Percentiles rank a stretch among this genome's conserved stretches.
Conservation (phyloP, 2,888 invertebrate species). For the Tachystola acroxantha region DNA sequence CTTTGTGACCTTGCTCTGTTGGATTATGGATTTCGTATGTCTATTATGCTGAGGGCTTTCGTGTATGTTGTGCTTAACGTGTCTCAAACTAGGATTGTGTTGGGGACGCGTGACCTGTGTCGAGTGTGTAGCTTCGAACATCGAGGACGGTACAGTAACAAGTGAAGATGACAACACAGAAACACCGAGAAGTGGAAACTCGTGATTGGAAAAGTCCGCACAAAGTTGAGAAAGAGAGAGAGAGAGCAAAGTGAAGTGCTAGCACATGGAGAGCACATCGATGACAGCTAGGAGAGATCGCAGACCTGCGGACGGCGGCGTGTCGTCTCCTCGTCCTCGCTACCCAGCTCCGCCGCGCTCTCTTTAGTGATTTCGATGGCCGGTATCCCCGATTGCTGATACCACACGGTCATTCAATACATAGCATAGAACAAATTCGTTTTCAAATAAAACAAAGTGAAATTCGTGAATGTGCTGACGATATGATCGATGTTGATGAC, state of each 20-base stretch:
- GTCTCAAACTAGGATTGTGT: conserved; percentile 37
- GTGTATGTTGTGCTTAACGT: conserved; percentile 31
- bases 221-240: conserved; percentile 52
- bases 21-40: conserved; percentile 30
- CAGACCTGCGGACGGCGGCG: conserved; percentile 74
- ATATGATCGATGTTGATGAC: conserved; percentile 40
- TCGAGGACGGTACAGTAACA: conserved; percentile 52
- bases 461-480: conserved; percentile 45
- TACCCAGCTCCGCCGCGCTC: conserved; percentile 81
- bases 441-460: conserved; percentile 48
- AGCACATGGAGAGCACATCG: conserved; percentile 74
- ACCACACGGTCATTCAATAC: conserved; percentile 71
- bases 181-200: conserved; percentile 71
- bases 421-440: conserved; percentile 41
- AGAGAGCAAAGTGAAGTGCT: conserved; percentile 74
- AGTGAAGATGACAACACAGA: conserved; percentile 71
- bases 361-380: conserved; percentile 90
- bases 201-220: conserved; percentile 62
- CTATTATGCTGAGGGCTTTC: conserved; percentile 21
- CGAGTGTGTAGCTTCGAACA: conserved; percentile 53
- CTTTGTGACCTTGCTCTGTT: conserved; percentile 41
- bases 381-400: conserved; percentile 77
- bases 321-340: conserved; percentile 80
- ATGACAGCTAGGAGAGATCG: conserved; percentile 69
- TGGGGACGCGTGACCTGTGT: conserved; percentile 46